phyloP scores from a whole-genome alignment of 2,797 vertebrate genomes.

The Sciaenops ocellatus region DNA sequence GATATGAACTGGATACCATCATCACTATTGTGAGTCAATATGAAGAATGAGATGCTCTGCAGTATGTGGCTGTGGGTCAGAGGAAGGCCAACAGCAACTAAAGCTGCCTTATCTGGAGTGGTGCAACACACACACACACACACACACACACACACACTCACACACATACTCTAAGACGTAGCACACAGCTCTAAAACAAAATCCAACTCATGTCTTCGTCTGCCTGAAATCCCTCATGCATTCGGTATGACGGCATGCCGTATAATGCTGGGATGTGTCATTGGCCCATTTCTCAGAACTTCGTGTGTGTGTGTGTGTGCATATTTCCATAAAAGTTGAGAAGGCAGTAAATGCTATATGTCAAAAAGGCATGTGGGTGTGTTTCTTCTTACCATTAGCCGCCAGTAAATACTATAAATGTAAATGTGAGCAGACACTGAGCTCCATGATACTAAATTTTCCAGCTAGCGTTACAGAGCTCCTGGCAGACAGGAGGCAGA shows the following conservation, averaged over 20 bases:
- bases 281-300: constrained; percentile 52
- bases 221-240: constrained; percentile 48
- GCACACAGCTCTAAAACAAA: constrained; percentile 33
- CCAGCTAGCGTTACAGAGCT: constrained; percentile 67
- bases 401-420: constrained; percentile 61
- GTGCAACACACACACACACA: constrained; percentile 32
- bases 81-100: constrained; percentile 21
- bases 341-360: constrained; percentile 52
- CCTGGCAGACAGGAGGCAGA: constrained; percentile 68
- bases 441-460: constrained; percentile 63
- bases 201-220: constrained; percentile 40
- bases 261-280: constrained; percentile 60
- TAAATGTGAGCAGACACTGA: constrained; percentile 54
- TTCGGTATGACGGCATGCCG: constrained; percentile 61
- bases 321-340: constrained; percentile 64
- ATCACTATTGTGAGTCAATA: constrained; percentile 14
- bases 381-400: constrained; percentile 47
- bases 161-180: constrained; percentile 10
- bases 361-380: constrained; percentile 39
- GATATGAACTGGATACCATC: constrained; percentile 22
- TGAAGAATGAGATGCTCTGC: constrained; percentile 33
- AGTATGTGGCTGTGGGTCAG: constrained; percentile 49
- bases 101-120: constrained; percentile 53
- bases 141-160: constrained; percentile 19
- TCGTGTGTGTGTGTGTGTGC: constrained; percentile 1